Conservation (phyloP, 2,113 vertebrate genomes). For the Eubucco bourcierii region DNA sequence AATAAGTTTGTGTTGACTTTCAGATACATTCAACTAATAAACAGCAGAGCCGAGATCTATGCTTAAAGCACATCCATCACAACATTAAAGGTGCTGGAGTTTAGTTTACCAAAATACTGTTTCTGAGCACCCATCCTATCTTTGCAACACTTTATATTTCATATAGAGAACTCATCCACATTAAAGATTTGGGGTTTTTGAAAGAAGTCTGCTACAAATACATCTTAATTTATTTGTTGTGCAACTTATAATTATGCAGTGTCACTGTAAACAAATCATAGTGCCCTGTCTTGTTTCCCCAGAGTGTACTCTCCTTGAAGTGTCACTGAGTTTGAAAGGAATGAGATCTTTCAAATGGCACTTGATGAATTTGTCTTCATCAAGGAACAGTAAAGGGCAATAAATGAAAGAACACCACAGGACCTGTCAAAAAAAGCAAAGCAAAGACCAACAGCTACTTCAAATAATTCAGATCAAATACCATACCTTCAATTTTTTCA, state of each 20-base stretch:
- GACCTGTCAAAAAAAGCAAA: neutral
- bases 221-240: neutral
- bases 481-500: neutral
- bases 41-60: neutral
- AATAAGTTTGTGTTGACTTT: neutral
- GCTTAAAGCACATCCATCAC: neutral
- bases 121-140: neutral
- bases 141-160: neutral
- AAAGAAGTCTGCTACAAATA: neutral
- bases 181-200: neutral
- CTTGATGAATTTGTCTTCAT: neutral
- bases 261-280: neutral
- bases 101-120: neutral
- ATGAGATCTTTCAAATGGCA: neutral
- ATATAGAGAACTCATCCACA: neutral
- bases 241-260: neutral
- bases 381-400: neutral
- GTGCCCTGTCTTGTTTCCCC: neutral
- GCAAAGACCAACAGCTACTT: neutral
- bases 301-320: neutral
- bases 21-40: neutral
- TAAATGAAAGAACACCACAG: neutral
- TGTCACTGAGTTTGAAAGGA: neutral
- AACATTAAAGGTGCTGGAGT: neutral
- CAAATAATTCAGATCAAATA: neutral